phyloP scores from a whole-genome alignment of 2,797 vertebrate species.

The Aldrovandia affinis region DNA sequence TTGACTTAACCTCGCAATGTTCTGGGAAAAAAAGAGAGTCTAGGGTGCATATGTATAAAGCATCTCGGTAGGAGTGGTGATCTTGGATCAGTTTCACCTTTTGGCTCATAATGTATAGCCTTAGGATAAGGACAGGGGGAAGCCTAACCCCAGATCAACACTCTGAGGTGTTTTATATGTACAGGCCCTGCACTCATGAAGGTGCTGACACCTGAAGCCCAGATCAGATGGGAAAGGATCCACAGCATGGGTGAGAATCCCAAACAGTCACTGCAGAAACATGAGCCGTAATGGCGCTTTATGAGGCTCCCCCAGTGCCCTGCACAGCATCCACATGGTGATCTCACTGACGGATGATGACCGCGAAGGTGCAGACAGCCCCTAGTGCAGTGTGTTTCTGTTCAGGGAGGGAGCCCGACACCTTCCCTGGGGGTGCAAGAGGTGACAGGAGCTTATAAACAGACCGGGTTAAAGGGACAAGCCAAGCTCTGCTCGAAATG shows the following conservation, averaged over 20 bases:
- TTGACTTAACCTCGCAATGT: background rate
- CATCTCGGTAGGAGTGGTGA: too few relatives aligned
- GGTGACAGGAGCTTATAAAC: background rate
- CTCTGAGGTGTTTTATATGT: too few relatives aligned
- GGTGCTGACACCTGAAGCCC: background rate
- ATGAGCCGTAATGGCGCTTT: background rate
- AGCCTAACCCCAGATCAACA: too few relatives aligned
- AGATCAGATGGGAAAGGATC: background rate
- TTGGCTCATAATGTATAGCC: too few relatives aligned
- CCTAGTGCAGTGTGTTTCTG: background rate
- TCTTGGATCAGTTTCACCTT: too few relatives aligned
- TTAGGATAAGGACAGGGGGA: too few relatives aligned
- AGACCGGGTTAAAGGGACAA: background rate
- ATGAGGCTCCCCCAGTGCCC: background rate
- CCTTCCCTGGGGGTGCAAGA: background rate
- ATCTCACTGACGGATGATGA: background rate
- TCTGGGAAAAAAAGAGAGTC: background rate
- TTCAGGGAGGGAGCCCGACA: background rate
- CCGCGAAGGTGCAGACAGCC: background rate
- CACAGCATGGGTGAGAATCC: background rate
- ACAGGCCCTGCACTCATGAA: too few relatives aligned
- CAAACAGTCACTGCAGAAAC: background rate
- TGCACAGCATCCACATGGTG: too few relatives aligned
- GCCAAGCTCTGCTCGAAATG: constrained; percentile 16
- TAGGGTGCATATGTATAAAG: too few relatives aligned